Evolutionary conservation across 2,113 vertebrate species (phyloP).

Genomic region (Hyperopisus bebe): DNA sequence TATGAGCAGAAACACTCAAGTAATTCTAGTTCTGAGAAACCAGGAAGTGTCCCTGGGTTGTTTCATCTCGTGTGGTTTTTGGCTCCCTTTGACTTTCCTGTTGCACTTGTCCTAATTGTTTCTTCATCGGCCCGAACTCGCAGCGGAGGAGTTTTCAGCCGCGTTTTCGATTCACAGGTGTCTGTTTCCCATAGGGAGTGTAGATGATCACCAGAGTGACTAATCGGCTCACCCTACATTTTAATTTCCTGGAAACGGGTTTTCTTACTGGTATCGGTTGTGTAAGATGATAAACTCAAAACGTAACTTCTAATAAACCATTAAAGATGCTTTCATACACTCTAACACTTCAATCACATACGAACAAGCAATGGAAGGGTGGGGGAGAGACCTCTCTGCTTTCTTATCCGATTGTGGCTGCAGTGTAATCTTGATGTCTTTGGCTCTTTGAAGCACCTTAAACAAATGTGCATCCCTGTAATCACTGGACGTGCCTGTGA

Average conservation of each 20-base stretch:
- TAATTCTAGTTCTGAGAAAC: not conserved
- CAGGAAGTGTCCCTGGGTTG: not conserved
- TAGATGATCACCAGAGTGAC: not conserved
- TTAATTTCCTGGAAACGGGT: not conserved
- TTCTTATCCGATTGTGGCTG: not conserved
- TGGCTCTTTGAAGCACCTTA: not conserved
- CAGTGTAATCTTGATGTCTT: not conserved
- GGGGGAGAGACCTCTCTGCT: not conserved
- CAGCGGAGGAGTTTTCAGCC: not conserved
- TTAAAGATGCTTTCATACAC: not conserved
- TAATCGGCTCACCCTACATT: not conserved
- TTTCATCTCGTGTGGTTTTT: not conserved
- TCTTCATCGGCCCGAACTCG: not conserved
- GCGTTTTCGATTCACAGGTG: conserved; percentile 11
- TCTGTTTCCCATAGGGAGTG: not conserved
- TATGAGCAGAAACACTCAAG: not conserved
- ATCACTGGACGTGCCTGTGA: not conserved
- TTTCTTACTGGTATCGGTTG: not conserved
- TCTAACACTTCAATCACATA: not conserved
- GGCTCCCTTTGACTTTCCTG: not conserved
- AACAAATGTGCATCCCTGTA: not conserved
- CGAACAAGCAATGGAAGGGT: not conserved
- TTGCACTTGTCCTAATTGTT: conserved; percentile 3
- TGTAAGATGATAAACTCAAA: not conserved
- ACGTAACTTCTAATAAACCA: not conserved